A percentile compares a stretch with the other conserved stretches of the same genome.
Conservation (phyloP, 2,113 vertebrate genomes). For the Aptenodytes forsteri region DNA sequence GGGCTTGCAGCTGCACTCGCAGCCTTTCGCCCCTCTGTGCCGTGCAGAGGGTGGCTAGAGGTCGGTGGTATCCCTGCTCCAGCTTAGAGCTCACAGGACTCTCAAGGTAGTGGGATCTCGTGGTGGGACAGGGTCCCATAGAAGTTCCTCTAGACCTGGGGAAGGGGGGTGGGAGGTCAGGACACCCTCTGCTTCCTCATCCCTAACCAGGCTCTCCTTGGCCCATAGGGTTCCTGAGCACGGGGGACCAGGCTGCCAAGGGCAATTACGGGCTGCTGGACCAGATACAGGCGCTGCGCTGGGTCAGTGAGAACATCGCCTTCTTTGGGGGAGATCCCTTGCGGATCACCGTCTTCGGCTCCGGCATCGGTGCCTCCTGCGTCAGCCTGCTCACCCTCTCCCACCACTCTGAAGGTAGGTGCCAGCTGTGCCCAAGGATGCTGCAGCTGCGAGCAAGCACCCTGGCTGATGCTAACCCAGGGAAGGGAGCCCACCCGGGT, state of each 20-base stretch:
- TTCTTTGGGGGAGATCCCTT: conserved; percentile 97
- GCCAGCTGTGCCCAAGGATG: neutral
- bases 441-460: fast-evolving
- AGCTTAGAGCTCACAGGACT: neutral
- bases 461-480: neutral
- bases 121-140: neutral
- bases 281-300: conserved; percentile 97
- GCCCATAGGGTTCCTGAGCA: conserved; percentile 92
- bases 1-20: neutral
- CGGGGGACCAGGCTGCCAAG: conserved; percentile 97
- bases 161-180: neutral
- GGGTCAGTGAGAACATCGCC: conserved; percentile 98
- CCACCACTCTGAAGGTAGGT: conserved; percentile 98
- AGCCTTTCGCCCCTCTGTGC: neutral
- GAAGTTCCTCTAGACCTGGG: neutral
- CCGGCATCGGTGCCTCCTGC: conserved; percentile 95
- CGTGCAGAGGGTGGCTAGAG: neutral
- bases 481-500: fast-evolving
- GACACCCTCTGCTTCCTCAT: neutral
- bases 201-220: neutral
- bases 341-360: conserved; percentile 97
- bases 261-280: conserved; percentile 98
- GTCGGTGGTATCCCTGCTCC: neutral
- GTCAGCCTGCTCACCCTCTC: conserved; percentile 98
- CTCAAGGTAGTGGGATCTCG: neutral